Evolutionary conservation across 2,113 vertebrate species (phyloP).

Genomic region (Hippocampus zosterae): DNA sequence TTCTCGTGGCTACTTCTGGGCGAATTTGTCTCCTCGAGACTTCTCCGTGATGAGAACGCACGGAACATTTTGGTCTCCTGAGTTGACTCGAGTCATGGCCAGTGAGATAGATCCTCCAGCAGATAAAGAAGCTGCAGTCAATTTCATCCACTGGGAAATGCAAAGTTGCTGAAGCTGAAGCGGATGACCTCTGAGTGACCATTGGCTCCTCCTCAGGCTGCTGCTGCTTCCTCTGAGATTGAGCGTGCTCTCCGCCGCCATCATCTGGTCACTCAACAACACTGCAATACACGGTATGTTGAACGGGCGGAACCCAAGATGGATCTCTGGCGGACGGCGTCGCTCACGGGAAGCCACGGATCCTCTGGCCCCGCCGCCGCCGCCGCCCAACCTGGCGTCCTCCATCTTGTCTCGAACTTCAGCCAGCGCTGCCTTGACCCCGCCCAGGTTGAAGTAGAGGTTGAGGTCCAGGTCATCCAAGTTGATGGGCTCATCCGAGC

Average conservation of each 20-base stretch:
- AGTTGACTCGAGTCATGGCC: no score
- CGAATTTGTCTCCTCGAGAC: no score
- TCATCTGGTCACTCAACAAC: constrained; percentile 21
- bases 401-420: constrained; percentile 65
- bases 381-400: constrained; percentile 51
- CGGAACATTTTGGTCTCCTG: no score
- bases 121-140: not conserved
- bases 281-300: constrained; percentile 31
- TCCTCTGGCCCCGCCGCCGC: constrained; percentile 16
- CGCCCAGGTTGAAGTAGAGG: constrained; percentile 57
- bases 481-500: not conserved
- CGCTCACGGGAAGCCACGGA: constrained; percentile 47
- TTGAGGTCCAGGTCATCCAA: constrained; percentile 40
- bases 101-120: no score
- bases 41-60: no score
- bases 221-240: constrained; percentile 51
- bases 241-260: constrained; percentile 55
- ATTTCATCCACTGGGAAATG: not conserved
- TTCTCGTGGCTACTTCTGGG: no score
- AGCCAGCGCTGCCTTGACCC: constrained; percentile 52
- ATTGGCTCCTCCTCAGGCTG: constrained; percentile 60
- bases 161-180: not conserved
- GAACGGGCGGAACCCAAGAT: not conserved
- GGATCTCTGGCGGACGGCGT: no score
- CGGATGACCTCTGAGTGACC: constrained; percentile 63